Conservation (phyloP, 92 coral and sea anemone genomes). For the Desmophyllum pertusum region DNA sequence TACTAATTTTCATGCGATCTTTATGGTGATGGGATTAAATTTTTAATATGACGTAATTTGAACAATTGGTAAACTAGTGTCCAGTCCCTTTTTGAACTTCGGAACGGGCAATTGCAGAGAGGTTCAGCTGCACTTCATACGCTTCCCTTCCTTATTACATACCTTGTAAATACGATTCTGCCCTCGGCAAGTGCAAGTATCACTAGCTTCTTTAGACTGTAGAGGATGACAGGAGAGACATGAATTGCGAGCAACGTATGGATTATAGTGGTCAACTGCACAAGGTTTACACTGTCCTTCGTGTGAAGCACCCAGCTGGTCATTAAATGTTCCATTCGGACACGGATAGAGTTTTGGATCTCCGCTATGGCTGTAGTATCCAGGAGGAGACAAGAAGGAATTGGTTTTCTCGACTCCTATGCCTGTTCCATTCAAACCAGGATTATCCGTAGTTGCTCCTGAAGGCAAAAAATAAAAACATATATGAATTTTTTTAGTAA, state of each 20-base stretch:
- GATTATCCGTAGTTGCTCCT: slow-evolving; percentile 97
- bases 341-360: slow-evolving; percentile 75
- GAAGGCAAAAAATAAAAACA: neutral
- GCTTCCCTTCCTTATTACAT: neutral
- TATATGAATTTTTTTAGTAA: no score
- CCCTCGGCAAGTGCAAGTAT: slow-evolving; percentile 82
- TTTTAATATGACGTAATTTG: no score
- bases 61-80: no score
- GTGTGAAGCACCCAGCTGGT: slow-evolving; percentile 68
- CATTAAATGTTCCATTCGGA: slow-evolving; percentile 86
- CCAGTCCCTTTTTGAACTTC: no score
- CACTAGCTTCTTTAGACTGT: slow-evolving; percentile 70
- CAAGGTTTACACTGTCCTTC: slow-evolving; percentile 78
- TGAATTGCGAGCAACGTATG: slow-evolving; percentile 73
- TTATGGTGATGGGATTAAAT: no score
- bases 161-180: slow-evolving; percentile 88
- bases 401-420: slow-evolving; percentile 79
- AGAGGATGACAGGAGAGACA: slow-evolving; percentile 82
- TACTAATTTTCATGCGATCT: no score
- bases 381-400: slow-evolving; percentile 82
- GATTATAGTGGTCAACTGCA: slow-evolving; percentile 70
- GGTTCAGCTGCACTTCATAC: no score
- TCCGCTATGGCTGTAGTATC: slow-evolving; percentile 88
- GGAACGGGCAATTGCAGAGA: no score
- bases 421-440: slow-evolving; percentile 71